Conservation (phyloP, 2,888 invertebrate genomes). For the Antheraea assamensis region DNA sequence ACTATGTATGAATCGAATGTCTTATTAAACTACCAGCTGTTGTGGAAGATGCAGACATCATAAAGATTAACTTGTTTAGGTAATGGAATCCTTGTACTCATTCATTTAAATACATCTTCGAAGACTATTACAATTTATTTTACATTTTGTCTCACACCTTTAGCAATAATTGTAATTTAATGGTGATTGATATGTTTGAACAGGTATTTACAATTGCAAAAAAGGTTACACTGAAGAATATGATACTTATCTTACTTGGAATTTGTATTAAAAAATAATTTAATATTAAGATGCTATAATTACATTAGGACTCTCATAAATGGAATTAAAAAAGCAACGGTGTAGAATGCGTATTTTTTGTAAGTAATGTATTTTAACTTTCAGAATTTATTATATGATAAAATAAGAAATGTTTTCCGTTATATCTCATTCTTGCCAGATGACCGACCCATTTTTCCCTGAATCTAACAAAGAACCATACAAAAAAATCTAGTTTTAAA, state of each 20-base stretch:
- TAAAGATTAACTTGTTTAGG: constrained; percentile 8
- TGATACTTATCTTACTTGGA: not conserved
- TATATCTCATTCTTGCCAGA: too few relatives aligned
- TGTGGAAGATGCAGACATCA: not conserved
- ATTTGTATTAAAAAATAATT: not conserved
- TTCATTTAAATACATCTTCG: not conserved
- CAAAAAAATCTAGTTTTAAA: too few relatives aligned
- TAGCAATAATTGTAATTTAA: not conserved
- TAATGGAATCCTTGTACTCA: not conserved
- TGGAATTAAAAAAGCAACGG: not conserved
- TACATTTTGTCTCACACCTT: not conserved
- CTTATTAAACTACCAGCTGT: constrained; percentile 1
- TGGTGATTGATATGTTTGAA: constrained; percentile 1
- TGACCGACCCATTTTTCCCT: too few relatives aligned
- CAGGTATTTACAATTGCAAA: not conserved
- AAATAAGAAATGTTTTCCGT: too few relatives aligned
- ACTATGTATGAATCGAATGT: not conserved
- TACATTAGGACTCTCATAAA: not conserved
- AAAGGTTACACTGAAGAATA: not conserved
- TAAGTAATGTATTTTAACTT: not conserved
- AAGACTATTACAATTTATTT: not conserved
- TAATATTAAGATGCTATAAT: not conserved
- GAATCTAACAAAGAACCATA: too few relatives aligned
- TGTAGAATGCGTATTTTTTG: not conserved
- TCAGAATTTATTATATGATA: too few relatives aligned